Percentiles rank a stretch among this genome's conserved stretches.
Evolutionary conservation across 2,888 invertebrate genomes (phyloP).

Genomic region (Cephus rjabovi): DNA sequence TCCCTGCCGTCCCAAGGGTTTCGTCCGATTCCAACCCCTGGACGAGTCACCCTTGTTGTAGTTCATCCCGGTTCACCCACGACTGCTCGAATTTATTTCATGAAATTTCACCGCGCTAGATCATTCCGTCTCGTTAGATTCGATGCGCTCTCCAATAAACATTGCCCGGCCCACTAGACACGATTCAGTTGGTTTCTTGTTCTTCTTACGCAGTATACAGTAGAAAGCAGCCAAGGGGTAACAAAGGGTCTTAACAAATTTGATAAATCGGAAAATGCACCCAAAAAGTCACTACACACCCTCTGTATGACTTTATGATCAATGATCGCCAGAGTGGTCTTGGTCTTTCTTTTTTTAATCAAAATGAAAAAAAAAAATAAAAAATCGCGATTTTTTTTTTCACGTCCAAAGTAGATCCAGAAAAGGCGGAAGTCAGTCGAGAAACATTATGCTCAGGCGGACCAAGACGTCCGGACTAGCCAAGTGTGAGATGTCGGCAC

Average conservation of each 20-base stretch:
- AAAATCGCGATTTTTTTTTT: background rate
- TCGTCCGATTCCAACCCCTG: background rate
- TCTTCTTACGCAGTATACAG: background rate
- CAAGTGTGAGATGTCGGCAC: background rate
- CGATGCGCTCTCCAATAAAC: background rate
- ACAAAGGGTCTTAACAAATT: background rate
- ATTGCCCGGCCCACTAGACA: background rate
- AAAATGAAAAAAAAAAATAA: background rate
- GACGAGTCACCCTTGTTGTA: background rate
- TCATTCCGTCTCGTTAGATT: slow-evolving; percentile 1
- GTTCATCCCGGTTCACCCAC: background rate
- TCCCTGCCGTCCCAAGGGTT: slow-evolving; percentile 5
- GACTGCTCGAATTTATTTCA: slow-evolving; percentile 11
- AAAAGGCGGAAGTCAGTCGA: background rate
- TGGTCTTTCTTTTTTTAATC: background rate
- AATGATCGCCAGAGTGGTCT: background rate
- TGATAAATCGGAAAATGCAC: background rate
- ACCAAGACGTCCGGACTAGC: background rate
- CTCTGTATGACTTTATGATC: background rate
- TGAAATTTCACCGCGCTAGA: slow-evolving; percentile 1
- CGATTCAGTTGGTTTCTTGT: background rate
- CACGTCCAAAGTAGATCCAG: background rate
- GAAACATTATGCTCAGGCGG: background rate
- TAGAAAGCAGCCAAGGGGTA: background rate
- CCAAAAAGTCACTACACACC: background rate